Conservation (phyloP, 2,113 vertebrate genomes). For the Cyanocitta stelleri region DNA sequence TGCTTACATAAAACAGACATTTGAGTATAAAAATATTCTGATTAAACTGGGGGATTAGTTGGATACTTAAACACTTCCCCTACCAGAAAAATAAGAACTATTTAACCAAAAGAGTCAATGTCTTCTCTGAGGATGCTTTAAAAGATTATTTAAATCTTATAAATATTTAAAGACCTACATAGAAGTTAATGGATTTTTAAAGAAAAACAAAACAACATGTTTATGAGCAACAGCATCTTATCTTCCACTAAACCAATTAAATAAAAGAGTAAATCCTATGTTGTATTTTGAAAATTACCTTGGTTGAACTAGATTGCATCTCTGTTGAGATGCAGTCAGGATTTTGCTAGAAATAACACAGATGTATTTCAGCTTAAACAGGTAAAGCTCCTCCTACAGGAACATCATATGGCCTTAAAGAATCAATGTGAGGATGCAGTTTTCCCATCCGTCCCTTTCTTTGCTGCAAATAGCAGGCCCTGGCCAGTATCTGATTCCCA, state of each 20-base stretch:
- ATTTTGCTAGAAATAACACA: neutral
- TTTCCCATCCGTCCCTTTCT: neutral
- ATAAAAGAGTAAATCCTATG: neutral
- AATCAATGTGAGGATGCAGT: neutral
- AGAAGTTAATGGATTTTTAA: constrained; percentile 17
- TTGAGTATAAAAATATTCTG: constrained; percentile 10
- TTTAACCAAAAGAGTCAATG: neutral
- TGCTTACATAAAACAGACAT: neutral
- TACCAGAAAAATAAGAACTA: neutral
- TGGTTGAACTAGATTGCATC: neutral
- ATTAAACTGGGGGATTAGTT: constrained; percentile 18
- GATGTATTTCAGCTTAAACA: neutral
- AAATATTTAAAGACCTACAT: constrained; percentile 15
- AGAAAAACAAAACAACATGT: neutral
- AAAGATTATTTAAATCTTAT: constrained; percentile 27
- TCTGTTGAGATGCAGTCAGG: neutral
- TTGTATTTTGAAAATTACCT: neutral
- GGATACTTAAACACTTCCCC: neutral
- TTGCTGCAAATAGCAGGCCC: neutral
- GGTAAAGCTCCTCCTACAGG: neutral
- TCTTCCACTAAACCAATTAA: neutral
- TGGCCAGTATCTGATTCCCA: too few relatives aligned
- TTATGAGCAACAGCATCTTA: neutral
- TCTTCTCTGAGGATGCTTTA: constrained; percentile 1
- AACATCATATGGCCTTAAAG: neutral